Percentiles rank a stretch among this genome's conserved stretches.
phyloP scores from a whole-genome alignment of 2,888 invertebrate species.

The Ypsolopha sequella region DNA sequence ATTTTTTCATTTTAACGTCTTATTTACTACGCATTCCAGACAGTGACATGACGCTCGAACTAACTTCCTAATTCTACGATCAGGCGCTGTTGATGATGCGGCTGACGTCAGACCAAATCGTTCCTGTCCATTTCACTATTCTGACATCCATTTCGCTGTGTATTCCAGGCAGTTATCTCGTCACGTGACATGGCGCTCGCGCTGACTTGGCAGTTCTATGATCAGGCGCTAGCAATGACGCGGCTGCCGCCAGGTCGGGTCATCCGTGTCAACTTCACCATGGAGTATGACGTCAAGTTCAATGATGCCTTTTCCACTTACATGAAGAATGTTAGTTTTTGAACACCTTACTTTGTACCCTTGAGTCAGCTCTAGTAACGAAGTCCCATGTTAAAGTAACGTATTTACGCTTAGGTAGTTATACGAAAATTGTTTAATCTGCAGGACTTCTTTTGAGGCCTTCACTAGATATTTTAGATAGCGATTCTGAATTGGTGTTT shows the following conservation, averaged over 20 bases:
- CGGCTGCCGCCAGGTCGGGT: conserved; percentile 32
- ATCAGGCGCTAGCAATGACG: conserved; percentile 29
- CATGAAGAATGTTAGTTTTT: conserved; percentile 29
- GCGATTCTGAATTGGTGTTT: too few relatives aligned
- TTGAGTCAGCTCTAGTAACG: too few relatives aligned
- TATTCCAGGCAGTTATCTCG: conserved; percentile 27
- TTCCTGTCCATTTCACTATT: too few relatives aligned
- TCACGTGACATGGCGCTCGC: conserved; percentile 25
- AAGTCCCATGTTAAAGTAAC: too few relatives aligned
- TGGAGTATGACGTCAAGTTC: conserved; percentile 31
- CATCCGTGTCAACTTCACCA: conserved; percentile 34
- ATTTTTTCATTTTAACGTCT: not conserved
- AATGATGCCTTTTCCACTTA: conserved; percentile 31
- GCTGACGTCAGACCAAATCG: too few relatives aligned
- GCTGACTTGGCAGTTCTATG: conserved; percentile 40
- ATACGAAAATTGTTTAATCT: too few relatives aligned
- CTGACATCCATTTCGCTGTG: too few relatives aligned
- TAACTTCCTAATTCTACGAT: not conserved
- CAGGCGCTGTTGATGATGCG: not conserved
- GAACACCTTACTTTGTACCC: too few relatives aligned
- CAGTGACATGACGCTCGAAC: not conserved
- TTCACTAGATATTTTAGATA: too few relatives aligned
- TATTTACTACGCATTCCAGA: not conserved
- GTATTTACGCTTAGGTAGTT: too few relatives aligned
- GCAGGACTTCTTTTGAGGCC: too few relatives aligned